These are phyloP conservation scores for Megaleporinus macrocephalus DNA, from an alignment of 2,113 vertebrate genomes.

Conservation along the genomic window DNA sequence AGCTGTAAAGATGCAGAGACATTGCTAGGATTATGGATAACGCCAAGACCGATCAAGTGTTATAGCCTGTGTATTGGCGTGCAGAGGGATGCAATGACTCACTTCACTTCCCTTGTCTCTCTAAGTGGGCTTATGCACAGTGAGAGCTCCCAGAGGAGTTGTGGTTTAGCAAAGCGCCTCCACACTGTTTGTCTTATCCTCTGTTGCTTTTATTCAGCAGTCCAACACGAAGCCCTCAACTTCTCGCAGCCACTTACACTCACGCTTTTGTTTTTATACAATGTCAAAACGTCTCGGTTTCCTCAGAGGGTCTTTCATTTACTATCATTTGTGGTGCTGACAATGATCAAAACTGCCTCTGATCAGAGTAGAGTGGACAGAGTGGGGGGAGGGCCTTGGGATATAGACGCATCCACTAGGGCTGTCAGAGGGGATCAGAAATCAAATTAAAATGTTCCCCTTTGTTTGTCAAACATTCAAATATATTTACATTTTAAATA, in stretches of 20 bases:
- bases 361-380: too few species aligned
- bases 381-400: too few species aligned
- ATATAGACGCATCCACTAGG: too few species aligned
- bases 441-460: too few species aligned
- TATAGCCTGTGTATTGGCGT: background rate
- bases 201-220: slow-evolving; percentile 25
- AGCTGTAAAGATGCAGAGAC: background rate
- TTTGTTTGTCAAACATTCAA: too few species aligned
- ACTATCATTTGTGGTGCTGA: too few species aligned
- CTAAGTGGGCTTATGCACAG: background rate
- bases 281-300: background rate
- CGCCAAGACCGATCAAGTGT: background rate
- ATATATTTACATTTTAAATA: too few species aligned
- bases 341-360: too few species aligned
- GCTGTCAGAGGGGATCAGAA: too few species aligned
- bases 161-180: slow-evolving; percentile 17
- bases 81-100: background rate
- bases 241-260: background rate
- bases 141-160: background rate
- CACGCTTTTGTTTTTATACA: background rate
- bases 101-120: slow-evolving; percentile 15
- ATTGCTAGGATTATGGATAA: slow-evolving; percentile 15
- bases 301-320: too few species aligned
- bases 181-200: slow-evolving; percentile 30
- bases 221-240: slow-evolving; percentile 28